A percentile compares a stretch with the other conserved stretches of the same genome.
phyloP scores from a whole-genome alignment of 2,888 invertebrate genomes.

The Sminthurides aquaticus region DNA sequence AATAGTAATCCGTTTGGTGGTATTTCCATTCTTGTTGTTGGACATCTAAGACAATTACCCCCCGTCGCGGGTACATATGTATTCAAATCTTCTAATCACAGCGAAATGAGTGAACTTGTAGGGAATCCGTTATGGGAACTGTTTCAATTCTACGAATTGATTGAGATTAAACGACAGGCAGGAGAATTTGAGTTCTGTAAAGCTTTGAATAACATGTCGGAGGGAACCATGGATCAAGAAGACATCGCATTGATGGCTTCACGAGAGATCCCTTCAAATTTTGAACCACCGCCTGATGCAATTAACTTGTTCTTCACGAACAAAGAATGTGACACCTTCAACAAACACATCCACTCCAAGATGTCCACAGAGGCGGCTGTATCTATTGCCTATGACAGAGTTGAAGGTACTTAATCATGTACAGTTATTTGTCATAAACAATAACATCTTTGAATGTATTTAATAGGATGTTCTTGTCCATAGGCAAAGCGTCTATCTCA shows the following conservation, averaged over 20 bases:
- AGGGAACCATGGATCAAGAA: slow-evolving; percentile 22
- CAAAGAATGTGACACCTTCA: slow-evolving; percentile 11
- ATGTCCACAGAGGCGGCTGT: slow-evolving; percentile 2
- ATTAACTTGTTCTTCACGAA: no score
- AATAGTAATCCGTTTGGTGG: no score
- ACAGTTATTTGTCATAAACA: no score
- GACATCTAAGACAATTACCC: slow-evolving; percentile 24
- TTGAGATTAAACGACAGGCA: slow-evolving; percentile 27
- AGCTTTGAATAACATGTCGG: slow-evolving; percentile 27
- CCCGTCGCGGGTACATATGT: slow-evolving; percentile 28
- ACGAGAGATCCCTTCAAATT: no score
- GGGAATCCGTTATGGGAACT: slow-evolving; percentile 18
- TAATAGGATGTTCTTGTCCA: no score
- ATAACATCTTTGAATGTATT: no score
- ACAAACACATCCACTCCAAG: not conserved
- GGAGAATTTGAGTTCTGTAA: slow-evolving; percentile 27
- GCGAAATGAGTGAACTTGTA: no score
- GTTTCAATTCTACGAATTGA: no score
- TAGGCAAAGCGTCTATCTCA: no score
- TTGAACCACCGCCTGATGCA: slow-evolving; percentile 13
- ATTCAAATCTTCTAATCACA: slow-evolving; percentile 12
- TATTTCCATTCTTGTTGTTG: slow-evolving; percentile 21
- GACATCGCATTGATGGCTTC: no score
- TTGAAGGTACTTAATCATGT: no score
- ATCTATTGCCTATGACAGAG: slow-evolving; percentile 1